Evolutionary conservation across 2,113 vertebrate species (phyloP), one percentile per base, ranked within the genome.

Genomic region (Prionailurus bengalensis): DNA sequence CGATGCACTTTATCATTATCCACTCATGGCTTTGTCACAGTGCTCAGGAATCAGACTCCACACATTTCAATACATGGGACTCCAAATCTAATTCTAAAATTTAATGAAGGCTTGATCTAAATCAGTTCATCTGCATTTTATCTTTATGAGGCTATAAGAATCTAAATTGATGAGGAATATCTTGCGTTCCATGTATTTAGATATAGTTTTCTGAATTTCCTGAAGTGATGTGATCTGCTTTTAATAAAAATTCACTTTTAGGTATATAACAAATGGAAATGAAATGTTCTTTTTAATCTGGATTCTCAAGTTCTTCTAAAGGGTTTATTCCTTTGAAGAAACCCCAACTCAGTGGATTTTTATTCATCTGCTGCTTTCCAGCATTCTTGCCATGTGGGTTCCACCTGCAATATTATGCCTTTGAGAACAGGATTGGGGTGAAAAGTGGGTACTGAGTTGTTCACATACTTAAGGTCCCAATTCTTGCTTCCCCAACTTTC

Each of bases 221-320:
- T 97, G 48, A 95, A 97, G 74, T 70, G 87, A 96, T 96, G 83
- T 94, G 95, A 94, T 80, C 96, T 85, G 74, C 78, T 96, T 98
- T 98, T 98, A 99, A 98, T 97, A 98, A 98, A 98, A 98, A 95
- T 39, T 97, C 81, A 88, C 1, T 97, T 98, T 98, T 98, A 97
- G 95, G 91, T 98, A 36, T 65, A 91, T 87, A 94, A 91, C 63
- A 94, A 94, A 76, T 84, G 61, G 89, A 95, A 98, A 98, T 51
- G 94, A 95, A 96, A 97, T 97, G 96, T 96, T 97, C 94, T 98
- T 97, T 98, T 80, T 85, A 85, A 79, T 96, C 63, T 89, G 93
- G 82, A 94, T 84, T 85, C 94, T 95, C 48, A 21, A 65, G 13
- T 95, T 94, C 78, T 97, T 95, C 95, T 94, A 21, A 92, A 91